A percentile compares a stretch with the other conserved stretches of the same genome.
Evolutionary conservation across 92 coral and sea anemone genomes (phyloP).

Genomic region (Nematostella vectensis): DNA sequence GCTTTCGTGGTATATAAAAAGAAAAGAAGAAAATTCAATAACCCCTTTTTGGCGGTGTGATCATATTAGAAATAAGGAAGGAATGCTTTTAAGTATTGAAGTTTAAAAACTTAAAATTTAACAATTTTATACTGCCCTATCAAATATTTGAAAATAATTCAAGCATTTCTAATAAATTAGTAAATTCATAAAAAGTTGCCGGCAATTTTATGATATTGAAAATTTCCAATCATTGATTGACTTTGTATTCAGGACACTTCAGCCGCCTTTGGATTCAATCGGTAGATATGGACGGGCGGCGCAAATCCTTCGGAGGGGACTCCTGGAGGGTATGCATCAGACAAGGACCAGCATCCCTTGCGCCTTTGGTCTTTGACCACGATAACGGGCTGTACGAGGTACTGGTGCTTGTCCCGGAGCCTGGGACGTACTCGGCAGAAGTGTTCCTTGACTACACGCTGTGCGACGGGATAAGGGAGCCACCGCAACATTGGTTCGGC

Average conservation of each 20-base stretch:
- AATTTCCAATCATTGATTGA: neutral
- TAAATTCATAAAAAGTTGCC: neutral
- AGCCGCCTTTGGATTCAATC: constrained; percentile 68
- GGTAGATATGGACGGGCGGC: constrained; percentile 27
- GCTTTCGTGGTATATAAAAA: too few species aligned
- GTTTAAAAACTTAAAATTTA: too few species aligned
- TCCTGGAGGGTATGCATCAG: constrained; percentile 65
- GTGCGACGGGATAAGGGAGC: constrained; percentile 68
- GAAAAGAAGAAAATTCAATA: too few species aligned
- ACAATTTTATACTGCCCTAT: too few species aligned
- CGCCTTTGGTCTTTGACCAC: constrained; percentile 56
- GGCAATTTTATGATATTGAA: neutral
- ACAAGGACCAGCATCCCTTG: constrained; percentile 51
- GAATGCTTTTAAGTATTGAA: too few species aligned
- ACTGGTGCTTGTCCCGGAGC: constrained; percentile 44
- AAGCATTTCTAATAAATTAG: too few species aligned
- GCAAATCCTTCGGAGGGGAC: constrained; percentile 54
- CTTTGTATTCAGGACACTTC: constrained; percentile 26
- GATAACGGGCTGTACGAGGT: constrained; percentile 65
- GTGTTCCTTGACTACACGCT: constrained; percentile 61
- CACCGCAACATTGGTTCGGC: constrained; percentile 60
- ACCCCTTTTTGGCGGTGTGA: too few species aligned
- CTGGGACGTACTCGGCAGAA: constrained; percentile 45
- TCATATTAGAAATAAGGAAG: too few species aligned
- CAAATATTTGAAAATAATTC: too few species aligned